These are phyloP conservation scores for Lutjanus erythropterus DNA, from an alignment of 2,113 vertebrate genomes.

Conservation along the genomic window DNA sequence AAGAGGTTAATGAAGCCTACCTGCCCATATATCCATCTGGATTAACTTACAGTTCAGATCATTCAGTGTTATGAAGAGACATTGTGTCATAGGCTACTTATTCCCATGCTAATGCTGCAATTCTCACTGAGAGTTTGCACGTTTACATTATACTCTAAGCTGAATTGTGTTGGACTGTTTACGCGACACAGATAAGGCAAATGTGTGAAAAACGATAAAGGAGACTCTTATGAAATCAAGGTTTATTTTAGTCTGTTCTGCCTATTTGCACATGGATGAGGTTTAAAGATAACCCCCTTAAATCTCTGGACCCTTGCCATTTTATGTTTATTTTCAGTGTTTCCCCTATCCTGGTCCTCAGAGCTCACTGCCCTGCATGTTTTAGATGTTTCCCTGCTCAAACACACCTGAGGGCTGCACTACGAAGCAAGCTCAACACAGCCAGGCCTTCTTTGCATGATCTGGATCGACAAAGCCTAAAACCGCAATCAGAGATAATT, in stretches of 20 bases:
- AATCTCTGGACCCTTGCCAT: not conserved
- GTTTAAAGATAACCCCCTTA: not conserved
- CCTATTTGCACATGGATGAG: constrained; percentile 11
- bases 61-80: not conserved
- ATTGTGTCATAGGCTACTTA: not conserved
- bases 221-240: constrained; percentile 18
- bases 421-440: too few relatives aligned
- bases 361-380: too few relatives aligned
- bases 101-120: not conserved
- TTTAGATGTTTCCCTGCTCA: too few relatives aligned
- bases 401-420: too few relatives aligned
- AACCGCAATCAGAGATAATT: too few relatives aligned
- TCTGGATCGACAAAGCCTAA: too few relatives aligned
- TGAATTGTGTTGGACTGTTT: not conserved
- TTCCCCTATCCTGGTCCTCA: too few relatives aligned
- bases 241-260: constrained; percentile 28
- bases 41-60: not conserved
- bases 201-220: constrained; percentile 29
- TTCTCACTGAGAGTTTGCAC: not conserved
- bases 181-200: constrained; percentile 1
- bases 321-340: constrained; percentile 18
- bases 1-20: too few relatives aligned
- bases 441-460: too few relatives aligned
- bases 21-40: not conserved
- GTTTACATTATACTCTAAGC: not conserved